Evolutionary conservation across 2,888 invertebrate genomes (phyloP), one percentile per base, ranked within the genome.

Genomic region (Galeruca laticollis): DNA sequence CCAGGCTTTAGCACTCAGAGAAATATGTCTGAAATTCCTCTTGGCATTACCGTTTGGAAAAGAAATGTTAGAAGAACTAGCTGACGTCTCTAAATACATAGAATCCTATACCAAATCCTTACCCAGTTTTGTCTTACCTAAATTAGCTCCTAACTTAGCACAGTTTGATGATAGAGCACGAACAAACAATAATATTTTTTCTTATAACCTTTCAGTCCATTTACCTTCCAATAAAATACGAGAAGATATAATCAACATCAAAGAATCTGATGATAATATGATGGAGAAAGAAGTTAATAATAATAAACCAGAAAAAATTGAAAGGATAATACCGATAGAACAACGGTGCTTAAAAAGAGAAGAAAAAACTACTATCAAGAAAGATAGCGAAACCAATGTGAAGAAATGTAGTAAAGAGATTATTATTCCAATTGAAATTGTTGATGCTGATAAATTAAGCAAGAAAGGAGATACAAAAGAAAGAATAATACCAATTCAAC

Each of bases 41-140:
- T 86, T 91, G 18, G 87, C 89, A 6, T 87, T 93, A 81, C 93
- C 93, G 3, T 92, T 89, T 81, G 94, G 94, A 60, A 86, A 87
- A 21, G 90, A 90, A 79, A 88, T 94, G 74, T 84, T 93, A 71
- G 90, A 91, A 84, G 92, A 92, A 82, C 81, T 92, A 51, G 92
- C 92, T 33, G 87, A 87, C 47, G 90, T 92, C 11, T 90, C 92
- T 10, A 85, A 89, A 80, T 87, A 86, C 35, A 84, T 81, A 26
- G 78, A 80, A 33, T 69, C 73, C 52, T 75, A 75, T 60, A 79
- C 80, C 57, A 76, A 71, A 52, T 74, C 75, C 60, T 66, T 78
- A 20, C 77, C 79, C 18, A 68, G 71, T 43, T 60, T 62, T 37
- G 20, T 70, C n/a, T 68, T 76, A 31, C 70, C 76, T 4, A 75